Percentiles rank a stretch among this genome's conserved stretches.
Conservation (phyloP, 2,797 vertebrate genomes). For the Xiphophorus birchmanni region DNA sequence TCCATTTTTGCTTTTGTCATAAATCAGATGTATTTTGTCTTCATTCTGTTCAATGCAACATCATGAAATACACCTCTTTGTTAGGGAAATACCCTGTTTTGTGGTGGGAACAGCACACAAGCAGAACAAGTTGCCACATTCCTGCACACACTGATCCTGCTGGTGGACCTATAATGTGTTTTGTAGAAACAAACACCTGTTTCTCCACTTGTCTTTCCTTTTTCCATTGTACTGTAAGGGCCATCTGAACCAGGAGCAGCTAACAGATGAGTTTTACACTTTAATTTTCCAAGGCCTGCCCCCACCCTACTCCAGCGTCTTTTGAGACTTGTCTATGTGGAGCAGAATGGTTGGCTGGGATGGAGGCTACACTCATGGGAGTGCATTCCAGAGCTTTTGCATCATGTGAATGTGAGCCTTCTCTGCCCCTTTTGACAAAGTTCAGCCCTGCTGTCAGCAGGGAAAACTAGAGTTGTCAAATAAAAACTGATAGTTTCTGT, state of each 20-base stretch:
- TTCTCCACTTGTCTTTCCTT: constrained; percentile 36
- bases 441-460: constrained; percentile 46
- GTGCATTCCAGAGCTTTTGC: constrained; percentile 75
- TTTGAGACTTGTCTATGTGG: constrained; percentile 40
- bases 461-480: constrained; percentile 35
- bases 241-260: constrained; percentile 15
- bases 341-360: constrained; percentile 37
- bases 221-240: constrained; percentile 16
- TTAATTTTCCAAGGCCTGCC: constrained; percentile 45
- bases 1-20: not conserved
- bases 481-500: not conserved
- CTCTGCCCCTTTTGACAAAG: constrained; percentile 52
- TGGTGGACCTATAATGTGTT: not conserved
- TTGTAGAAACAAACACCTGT: constrained; percentile 41
- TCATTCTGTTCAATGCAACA: not conserved
- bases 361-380: constrained; percentile 60
- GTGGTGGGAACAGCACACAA: constrained; percentile 3
- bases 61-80: not conserved
- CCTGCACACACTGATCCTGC: constrained; percentile 15
- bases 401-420: constrained; percentile 77
- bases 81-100: not conserved
- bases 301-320: constrained; percentile 19
- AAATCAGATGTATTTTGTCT: not conserved
- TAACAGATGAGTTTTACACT: constrained; percentile 34
- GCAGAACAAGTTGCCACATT: constrained; percentile 18